Conservation (phyloP, 2,797 vertebrate genomes). For the Hyperoplus immaculatus region DNA sequence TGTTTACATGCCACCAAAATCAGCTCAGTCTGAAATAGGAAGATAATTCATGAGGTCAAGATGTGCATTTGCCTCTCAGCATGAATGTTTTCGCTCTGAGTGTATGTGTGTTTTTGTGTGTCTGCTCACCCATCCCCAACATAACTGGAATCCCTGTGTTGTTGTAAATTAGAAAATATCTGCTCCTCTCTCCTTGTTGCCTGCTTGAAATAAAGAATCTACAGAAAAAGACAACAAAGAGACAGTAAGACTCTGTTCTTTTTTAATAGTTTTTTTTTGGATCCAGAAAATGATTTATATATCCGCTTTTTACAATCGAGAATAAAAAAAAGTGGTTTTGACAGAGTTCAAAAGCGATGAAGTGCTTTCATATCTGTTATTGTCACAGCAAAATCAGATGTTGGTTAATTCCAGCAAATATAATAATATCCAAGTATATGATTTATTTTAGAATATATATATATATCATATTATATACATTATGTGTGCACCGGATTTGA, state of each 20-base stretch:
- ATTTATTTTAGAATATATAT: neutral
- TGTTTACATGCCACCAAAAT: neutral
- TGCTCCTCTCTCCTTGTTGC: slow-evolving; percentile 6
- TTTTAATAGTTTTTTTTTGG: neutral
- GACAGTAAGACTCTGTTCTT: neutral
- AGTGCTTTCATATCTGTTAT: neutral
- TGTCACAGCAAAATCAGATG: neutral
- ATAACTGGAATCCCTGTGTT: slow-evolving; percentile 27
- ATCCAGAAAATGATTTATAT: neutral
- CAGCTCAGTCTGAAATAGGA: slow-evolving; percentile 9
- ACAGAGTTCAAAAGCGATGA: neutral
- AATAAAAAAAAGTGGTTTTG: neutral
- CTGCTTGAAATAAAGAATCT: neutral
- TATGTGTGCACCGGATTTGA: neutral
- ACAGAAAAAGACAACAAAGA: neutral
- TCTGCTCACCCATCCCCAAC: slow-evolving; percentile 3
- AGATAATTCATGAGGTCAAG: neutral
- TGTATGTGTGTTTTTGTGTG: slow-evolving; percentile 11
- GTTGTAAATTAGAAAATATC: slow-evolving; percentile 50
- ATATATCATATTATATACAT: neutral
- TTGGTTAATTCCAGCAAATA: neutral
- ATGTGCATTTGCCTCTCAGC: slow-evolving; percentile 29
- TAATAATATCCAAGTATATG: neutral
- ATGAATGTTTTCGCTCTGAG: neutral
- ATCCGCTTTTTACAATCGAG: neutral